Evolutionary conservation across 2,888 invertebrate genomes (phyloP).

Genomic region (Entomobrya multifasciata): DNA sequence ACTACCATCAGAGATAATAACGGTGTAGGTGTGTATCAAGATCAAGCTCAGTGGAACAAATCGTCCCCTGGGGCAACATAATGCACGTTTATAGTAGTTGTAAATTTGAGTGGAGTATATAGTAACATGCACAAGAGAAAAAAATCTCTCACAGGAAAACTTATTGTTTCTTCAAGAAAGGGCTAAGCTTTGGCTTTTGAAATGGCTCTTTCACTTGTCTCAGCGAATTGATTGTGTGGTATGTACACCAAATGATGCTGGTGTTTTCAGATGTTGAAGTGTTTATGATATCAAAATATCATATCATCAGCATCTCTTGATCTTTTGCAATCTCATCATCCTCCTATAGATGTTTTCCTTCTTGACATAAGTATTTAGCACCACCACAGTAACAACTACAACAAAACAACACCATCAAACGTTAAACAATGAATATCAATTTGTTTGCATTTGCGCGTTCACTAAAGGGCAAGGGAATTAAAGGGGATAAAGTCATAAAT

Average conservation of each 20-base stretch:
- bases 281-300: background rate
- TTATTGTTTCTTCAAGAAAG: background rate
- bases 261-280: background rate
- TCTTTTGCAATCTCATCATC: background rate
- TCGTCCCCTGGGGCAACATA: slow-evolving; percentile 46
- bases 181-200: background rate
- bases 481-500: slow-evolving; percentile 10
- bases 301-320: background rate
- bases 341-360: slow-evolving; percentile 3
- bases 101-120: too few relatives aligned
- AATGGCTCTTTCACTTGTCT: slow-evolving; percentile 1
- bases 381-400: background rate
- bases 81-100: background rate
- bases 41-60: slow-evolving; percentile 72
- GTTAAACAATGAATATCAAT: background rate
- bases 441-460: slow-evolving; percentile 15
- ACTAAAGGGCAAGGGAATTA: background rate
- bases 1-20: slow-evolving; percentile 3
- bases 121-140: background rate
- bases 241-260: background rate
- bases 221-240: too few relatives aligned
- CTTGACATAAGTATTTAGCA: slow-evolving; percentile 31
- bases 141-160: background rate
- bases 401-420: background rate
- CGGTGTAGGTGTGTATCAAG: slow-evolving; percentile 55